Base-by-base conservation (phyloP, 2,888 invertebrate genomes). In the Graphium colonna region DNA sequence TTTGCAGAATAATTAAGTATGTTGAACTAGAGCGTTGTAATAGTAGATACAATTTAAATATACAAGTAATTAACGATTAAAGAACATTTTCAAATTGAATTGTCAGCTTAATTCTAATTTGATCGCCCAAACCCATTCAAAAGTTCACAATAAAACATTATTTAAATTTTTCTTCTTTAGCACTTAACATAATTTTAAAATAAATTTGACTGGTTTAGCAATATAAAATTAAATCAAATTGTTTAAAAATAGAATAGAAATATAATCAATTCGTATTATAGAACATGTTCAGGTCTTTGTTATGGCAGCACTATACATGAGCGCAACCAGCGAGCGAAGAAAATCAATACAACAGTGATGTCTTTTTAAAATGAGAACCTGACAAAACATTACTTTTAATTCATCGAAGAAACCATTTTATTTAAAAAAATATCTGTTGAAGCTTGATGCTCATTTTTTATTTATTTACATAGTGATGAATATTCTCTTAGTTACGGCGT, bases 381-480 rank as follows among this genome's bases (percentile, higher is more conserved):
- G 84, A 87, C 84, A 85, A 87, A 86, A 85, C 79, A 81, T 82
- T 82, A 77, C 62, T 72, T 82, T 75, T 77, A 77, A 77, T 82
- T 81, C 79, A 79, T 79, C 77, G 82, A 82, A 82, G 77, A 81
- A 82, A 82, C 80, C 71, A 80, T 77, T 83, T 82, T 79, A 78
- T 80, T 86, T 81, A 75, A 83, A 83, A 82, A 82, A 80, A 77
- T 75, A 79, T 75, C 79, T 80, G 74, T 82, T 81, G 81, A 77
- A 82, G 77, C 69, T 88, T 81, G 89, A 89, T 89, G 88, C 83
- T 88, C 88, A 83, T 85, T 89, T 89, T 84, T 89, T 89, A 87
- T 87, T 88, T 89, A 88, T 86, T 87, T 88, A 88, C 87, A 82
- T 82, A 85, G 88, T 86, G 88, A 88, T 88, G 86, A 82, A 79